Conservation (phyloP, 2,797 vertebrate genomes). For the Bradypodion pumilum region DNA sequence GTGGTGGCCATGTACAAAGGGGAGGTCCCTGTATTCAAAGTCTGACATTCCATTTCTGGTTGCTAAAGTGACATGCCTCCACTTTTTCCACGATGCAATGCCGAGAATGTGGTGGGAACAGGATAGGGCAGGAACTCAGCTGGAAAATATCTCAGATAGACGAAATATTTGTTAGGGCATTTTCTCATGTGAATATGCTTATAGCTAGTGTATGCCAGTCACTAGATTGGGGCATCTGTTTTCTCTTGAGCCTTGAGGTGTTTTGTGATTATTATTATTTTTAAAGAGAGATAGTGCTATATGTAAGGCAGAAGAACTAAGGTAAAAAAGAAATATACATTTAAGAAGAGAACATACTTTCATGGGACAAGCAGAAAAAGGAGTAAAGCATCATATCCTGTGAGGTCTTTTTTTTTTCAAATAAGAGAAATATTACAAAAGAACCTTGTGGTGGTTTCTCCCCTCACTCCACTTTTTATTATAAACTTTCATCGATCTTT, state of each 20-base stretch:
- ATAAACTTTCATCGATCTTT: constrained; percentile 39
- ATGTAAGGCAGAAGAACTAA: constrained; percentile 49
- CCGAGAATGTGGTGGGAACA: constrained; percentile 90
- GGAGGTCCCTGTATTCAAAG: constrained; percentile 67
- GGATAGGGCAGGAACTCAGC: constrained; percentile 76
- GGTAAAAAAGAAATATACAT: constrained; percentile 47
- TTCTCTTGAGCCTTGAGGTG: constrained; percentile 65
- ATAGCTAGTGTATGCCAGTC: constrained; percentile 73
- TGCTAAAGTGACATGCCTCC: constrained; percentile 73
- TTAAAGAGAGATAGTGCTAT: constrained; percentile 62
- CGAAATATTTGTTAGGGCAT: constrained; percentile 78
- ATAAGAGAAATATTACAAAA: constrained; percentile 62
- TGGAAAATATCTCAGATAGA: constrained; percentile 88
- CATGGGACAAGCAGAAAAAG: constrained; percentile 41
- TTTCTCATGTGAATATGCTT: constrained; percentile 84
- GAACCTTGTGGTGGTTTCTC: constrained; percentile 37
- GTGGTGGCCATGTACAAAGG: constrained; percentile 14
- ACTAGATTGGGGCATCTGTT: constrained; percentile 69
- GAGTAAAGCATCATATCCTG: constrained; percentile 59
- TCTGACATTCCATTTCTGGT: constrained; percentile 69
- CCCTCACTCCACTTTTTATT: constrained; percentile 19
- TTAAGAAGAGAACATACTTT: constrained; percentile 55
- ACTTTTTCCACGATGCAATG: constrained; percentile 72
- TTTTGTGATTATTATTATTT: constrained; percentile 48
- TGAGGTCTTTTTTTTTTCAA: constrained; percentile 52